Evolutionary conservation across 2,888 invertebrate species (phyloP).

Genomic region (Xestobium rufovillosum): DNA sequence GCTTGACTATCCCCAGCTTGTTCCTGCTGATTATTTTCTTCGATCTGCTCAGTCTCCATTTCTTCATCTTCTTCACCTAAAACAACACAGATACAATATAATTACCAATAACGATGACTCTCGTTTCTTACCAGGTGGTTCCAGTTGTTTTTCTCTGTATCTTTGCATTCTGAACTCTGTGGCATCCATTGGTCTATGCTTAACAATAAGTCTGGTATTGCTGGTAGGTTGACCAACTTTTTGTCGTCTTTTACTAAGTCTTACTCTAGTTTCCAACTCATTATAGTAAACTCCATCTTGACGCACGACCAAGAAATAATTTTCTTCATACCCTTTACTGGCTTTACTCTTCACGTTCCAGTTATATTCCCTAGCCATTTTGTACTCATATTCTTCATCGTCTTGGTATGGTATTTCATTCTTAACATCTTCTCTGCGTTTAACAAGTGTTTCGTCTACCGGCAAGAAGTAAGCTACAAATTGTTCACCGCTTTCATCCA

Average conservation of each 20-base stretch:
- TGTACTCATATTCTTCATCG: conserved; percentile 91
- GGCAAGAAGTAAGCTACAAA: conserved; percentile 99
- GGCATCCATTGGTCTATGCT: conserved; percentile 79
- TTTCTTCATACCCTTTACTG: conserved; percentile 74
- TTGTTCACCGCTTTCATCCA: conserved; percentile 98
- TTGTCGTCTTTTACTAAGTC: conserved; percentile 86
- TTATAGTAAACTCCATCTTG: conserved; percentile 90
- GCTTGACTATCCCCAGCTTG: conserved; percentile 51
- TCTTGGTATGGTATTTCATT: conserved; percentile 75
- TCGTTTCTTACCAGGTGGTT: conserved; percentile 75
- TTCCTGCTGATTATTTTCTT: conserved; percentile 58
- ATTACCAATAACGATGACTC: not conserved
- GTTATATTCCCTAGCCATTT: conserved; percentile 96
- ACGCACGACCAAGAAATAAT: conserved; percentile 90
- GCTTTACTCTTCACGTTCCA: conserved; percentile 98
- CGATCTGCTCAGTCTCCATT: conserved; percentile 46
- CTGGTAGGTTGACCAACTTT: conserved; percentile 56
- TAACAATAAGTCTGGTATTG: conserved; percentile 81
- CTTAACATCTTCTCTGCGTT: conserved; percentile 74
- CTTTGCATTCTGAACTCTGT: conserved; percentile 81
- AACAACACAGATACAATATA: not conserved
- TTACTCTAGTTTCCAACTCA: conserved; percentile 90
- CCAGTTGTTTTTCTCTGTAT: conserved; percentile 78
- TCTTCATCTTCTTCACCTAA: conserved; percentile 54
- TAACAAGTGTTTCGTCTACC: conserved; percentile 83